These are phyloP conservation scores for Nixonia krombeini DNA, from an alignment of 1,140 invertebrate genomes.

Conservation along the genomic window DNA sequence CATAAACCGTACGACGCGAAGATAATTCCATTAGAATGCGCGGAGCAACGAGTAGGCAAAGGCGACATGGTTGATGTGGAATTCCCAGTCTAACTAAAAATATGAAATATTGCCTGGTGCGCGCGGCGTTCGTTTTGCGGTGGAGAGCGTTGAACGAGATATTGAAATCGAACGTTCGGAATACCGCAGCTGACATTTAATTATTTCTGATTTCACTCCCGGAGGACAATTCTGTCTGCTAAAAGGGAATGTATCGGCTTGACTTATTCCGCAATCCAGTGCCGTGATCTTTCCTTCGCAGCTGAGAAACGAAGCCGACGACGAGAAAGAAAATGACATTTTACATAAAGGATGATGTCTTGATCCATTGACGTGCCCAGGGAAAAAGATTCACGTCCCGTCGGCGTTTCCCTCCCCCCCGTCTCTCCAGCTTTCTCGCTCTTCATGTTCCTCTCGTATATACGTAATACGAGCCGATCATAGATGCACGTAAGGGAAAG, in stretches of 20 bases:
- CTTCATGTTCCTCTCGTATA: too few relatives aligned
- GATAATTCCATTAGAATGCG: constrained; percentile 12
- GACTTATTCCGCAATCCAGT: neutral
- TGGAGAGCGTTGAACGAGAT: constrained; percentile 11
- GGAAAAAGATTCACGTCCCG: too few relatives aligned
- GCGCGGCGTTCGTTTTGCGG: constrained; percentile 8
- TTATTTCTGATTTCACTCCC: constrained; percentile 18
- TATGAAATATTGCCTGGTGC: constrained; percentile 18
- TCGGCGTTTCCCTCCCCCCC: too few relatives aligned
- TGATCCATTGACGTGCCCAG: too few relatives aligned
- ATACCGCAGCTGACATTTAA: constrained; percentile 26
- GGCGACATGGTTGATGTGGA: constrained; percentile 7
- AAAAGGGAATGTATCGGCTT: constrained; percentile 12
- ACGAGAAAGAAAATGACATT: too few relatives aligned
- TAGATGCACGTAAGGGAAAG: too few relatives aligned
- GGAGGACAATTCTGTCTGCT: neutral
- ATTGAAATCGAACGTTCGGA: constrained; percentile 18
- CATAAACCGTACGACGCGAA: neutral
- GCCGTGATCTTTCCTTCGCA: neutral
- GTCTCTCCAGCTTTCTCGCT: too few relatives aligned
- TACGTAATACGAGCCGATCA: too few relatives aligned
- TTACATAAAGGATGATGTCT: too few relatives aligned
- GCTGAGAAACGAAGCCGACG: too few relatives aligned
- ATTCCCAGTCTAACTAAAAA: constrained; percentile 4
- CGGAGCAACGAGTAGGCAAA: constrained; percentile 6